Evolutionary conservation across 2,797 vertebrate genomes (phyloP).

Genomic region (Acipenser oxyrinchus): DNA sequence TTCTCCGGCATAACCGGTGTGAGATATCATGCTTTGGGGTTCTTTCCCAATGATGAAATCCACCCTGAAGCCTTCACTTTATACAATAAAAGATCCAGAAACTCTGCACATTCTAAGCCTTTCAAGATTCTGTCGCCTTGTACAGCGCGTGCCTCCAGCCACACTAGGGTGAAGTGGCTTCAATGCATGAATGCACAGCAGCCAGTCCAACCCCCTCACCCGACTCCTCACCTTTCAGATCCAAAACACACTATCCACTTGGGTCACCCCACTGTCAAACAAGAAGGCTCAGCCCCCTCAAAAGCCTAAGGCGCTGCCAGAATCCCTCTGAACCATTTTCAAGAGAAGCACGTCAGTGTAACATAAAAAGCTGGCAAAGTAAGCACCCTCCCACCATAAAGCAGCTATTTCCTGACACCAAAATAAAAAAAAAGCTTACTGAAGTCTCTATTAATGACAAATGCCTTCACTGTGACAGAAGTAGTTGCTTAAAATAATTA

Average conservation of each 20-base stretch:
- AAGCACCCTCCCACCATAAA: conserved; percentile 36
- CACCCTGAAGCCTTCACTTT: no score
- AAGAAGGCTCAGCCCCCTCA: conserved; percentile 53
- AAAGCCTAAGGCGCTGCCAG: not conserved
- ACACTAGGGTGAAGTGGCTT: no score
- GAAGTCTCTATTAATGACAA: conserved; percentile 47
- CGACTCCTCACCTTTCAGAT: no score
- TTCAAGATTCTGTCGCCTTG: no score
- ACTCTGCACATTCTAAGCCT: no score
- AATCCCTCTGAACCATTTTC: conserved; percentile 23
- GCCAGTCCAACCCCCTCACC: no score
- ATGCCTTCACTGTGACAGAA: conserved; percentile 33
- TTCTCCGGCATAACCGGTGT: conserved; percentile 14
- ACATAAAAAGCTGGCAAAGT: conserved; percentile 32
- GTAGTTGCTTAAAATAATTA: conserved; percentile 38
- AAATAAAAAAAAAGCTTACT: conserved; percentile 55
- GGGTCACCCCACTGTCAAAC: conserved; percentile 10
- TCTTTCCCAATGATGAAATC: no score
- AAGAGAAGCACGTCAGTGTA: conserved; percentile 37
- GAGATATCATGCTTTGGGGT: conserved; percentile 11
- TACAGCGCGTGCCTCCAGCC: no score
- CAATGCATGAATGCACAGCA: no score
- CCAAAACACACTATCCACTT: no score
- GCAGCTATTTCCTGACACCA: conserved; percentile 53
- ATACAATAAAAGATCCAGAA: no score